A percentile compares a stretch with the other conserved stretches of the same genome.
phyloP scores from a whole-genome alignment of 2,113 vertebrate genomes.

The Peromyscus leucopus region DNA sequence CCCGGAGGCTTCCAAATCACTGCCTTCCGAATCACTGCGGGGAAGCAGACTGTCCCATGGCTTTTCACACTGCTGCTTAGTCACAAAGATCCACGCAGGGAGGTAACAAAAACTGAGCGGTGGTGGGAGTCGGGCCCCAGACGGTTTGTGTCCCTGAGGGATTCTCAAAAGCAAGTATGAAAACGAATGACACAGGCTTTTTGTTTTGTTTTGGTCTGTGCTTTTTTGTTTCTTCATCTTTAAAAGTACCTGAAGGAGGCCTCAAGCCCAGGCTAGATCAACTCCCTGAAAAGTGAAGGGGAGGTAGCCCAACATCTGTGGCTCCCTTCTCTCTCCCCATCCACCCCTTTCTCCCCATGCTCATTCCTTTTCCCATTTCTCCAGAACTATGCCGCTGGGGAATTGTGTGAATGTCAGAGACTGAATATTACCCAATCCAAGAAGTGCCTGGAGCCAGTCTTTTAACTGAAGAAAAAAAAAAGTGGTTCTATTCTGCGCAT shows the following conservation, averaged over 20 bases:
- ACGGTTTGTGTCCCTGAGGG: not conserved
- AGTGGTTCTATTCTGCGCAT: not conserved
- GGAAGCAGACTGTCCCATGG: not conserved
- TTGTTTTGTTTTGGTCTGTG: not conserved
- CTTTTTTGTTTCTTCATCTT: not conserved
- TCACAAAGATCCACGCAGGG: slow-evolving; percentile 21
- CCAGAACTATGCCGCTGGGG: not conserved
- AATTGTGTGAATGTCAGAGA: not conserved
- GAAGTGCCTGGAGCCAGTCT: not conserved
- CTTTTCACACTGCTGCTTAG: slow-evolving; percentile 37
- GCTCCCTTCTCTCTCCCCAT: not conserved
- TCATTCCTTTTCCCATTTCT: not conserved
- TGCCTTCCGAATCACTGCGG: no score
- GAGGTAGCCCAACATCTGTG: not conserved
- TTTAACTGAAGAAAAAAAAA: not conserved
- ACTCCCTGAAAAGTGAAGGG: not conserved
- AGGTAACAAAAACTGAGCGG: slow-evolving; percentile 21
- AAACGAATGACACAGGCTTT: not conserved
- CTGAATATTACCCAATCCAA: not conserved
- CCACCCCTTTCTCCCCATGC: no score
- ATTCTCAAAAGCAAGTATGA: slow-evolving; percentile 2
- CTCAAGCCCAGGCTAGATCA: not conserved
- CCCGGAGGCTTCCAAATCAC: not conserved
- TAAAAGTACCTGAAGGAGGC: not conserved
- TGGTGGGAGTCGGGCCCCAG: not conserved